phyloP scores from a whole-genome alignment of 2,888 invertebrate genomes.

The Tyria jacobaeae region DNA sequence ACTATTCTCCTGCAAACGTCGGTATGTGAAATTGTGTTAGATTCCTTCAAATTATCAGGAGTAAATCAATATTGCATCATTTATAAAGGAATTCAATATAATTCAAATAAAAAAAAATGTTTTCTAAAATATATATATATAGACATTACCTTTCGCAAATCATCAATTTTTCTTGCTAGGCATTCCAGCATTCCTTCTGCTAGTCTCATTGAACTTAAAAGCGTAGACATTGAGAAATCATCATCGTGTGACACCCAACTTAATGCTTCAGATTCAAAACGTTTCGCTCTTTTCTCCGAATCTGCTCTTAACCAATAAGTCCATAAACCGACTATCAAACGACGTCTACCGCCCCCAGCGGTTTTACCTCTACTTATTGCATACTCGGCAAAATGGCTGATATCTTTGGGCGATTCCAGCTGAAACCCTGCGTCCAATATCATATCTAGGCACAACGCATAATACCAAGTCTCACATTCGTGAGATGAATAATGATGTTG shows the following conservation, averaged over 20 bases:
- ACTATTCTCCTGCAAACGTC: no score
- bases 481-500: conserved; percentile 54
- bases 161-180: conserved; percentile 78
- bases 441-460: conserved; percentile 86
- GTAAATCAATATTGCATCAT: neutral
- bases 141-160: conserved; percentile 72
- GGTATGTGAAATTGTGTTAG: no score
- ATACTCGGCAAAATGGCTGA: conserved; percentile 74
- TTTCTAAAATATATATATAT: neutral
- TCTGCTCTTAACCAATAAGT: conserved; percentile 77
- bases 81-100: neutral
- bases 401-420: conserved; percentile 78
- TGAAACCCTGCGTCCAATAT: conserved; percentile 86
- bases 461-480: conserved; percentile 83
- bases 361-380: conserved; percentile 60
- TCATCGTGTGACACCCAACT: conserved; percentile 64
- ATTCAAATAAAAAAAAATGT: no score
- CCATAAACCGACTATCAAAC: conserved; percentile 75
- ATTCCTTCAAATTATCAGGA: no score
- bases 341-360: conserved; percentile 62
- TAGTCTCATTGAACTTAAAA: conserved; percentile 73
- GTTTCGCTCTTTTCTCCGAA: conserved; percentile 68
- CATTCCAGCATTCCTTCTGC: conserved; percentile 81
- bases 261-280: conserved; percentile 76
- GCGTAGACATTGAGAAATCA: conserved; percentile 63